Evolutionary conservation across 2,113 vertebrate genomes (phyloP), one percentile per base, ranked within the genome.

Genomic region (Lipotes vexillifer): DNA sequence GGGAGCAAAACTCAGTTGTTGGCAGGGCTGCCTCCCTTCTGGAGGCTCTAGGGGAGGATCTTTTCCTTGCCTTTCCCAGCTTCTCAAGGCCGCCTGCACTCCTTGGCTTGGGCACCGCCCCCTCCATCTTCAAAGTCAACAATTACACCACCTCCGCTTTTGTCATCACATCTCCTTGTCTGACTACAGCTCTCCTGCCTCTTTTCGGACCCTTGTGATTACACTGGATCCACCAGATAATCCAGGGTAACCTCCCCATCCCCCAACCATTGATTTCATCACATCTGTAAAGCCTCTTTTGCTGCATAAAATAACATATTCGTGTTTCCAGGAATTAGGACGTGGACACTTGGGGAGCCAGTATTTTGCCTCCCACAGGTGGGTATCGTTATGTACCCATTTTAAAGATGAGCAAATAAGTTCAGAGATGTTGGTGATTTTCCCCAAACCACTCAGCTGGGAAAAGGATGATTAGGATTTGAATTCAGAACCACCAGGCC

Each of bases 1-100:
- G 1, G 5, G 87, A 46, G 66, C 25, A 23, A 14, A 21, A 8
- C 4, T 2, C 6, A 25, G 72, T 2, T 23, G 27, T 18, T 0
- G 3, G 81, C 33, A 55, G n/a, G 21, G 81, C 74, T n/a, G 38
- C 3, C 29, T 1, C n/a, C 77, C 41, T 38, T 18, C 59, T 3
- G n/a, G 77, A 59, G 17, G 15, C 12, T 65, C 15, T 2, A 10
- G 7, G 29, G 15, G 4, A 14, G 49, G 23, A 27, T 11, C 31
- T 2, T 18, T 33, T 2, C 20, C 44, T 33, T 49, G 46, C 38
- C 44, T 55, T 12, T 23, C 3, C 25, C 27, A 33, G 74, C 15
- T 23, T 25, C 57, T 3, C 1, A 59, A 83, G 49, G 33, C 29
- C 1, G 2, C 27, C 88, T 8, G 27, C 18, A 44, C 5, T 3